These are phyloP conservation scores for Shinisaurus crocodilurus DNA, from an alignment of 2,113 vertebrate genomes.

Conservation along the genomic window DNA sequence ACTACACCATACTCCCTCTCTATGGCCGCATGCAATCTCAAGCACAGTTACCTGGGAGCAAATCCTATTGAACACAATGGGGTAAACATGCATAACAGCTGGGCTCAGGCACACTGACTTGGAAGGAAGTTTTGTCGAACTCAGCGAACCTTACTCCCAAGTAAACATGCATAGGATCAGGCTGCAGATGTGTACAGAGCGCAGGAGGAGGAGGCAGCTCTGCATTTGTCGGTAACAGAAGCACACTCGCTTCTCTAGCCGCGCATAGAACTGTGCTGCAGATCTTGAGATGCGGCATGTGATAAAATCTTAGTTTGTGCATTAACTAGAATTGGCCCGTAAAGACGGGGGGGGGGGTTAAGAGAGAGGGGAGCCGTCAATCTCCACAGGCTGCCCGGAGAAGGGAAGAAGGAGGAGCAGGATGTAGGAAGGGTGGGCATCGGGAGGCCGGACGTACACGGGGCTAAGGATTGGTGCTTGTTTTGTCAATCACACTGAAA, in stretches of 20 bases:
- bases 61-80: background rate
- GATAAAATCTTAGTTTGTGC: background rate
- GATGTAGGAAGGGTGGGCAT: accelerated
- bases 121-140: background rate
- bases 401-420: too few species aligned
- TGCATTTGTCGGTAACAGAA: too few species aligned
- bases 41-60: background rate
- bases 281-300: background rate
- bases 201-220: background rate
- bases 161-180: background rate
- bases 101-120: background rate
- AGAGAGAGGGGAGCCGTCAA: background rate
- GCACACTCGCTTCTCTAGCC: background rate
- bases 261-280: background rate
- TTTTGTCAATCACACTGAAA: background rate
- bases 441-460: accelerated
- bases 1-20: background rate
- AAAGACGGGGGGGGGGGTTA: too few species aligned
- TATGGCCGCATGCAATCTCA: too few species aligned
- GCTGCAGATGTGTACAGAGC: background rate
- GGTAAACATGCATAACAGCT: background rate
- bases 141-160: background rate
- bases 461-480: background rate
- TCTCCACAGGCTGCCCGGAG: background rate
- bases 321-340: too few species aligned